Conservation (phyloP, 2,113 vertebrate species). For the rabbit (Oryctolagus cuniculus) region mOryCun1.1 NC_091437.1:157991001-157991500, state of each 20-base stretch:
- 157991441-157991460: background rate
- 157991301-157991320: too few species aligned
- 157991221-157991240: background rate
- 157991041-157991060: background rate
- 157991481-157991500: background rate
- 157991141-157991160: too few species aligned
- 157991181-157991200: background rate
- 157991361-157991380: too few species aligned
- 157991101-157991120: background rate
- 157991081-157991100: background rate
- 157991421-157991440: too few species aligned
- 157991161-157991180: background rate
- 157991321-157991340: too few species aligned
- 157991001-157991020: background rate
- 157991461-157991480: background rate
- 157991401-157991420: background rate
- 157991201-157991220: background rate
- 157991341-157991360: too few species aligned
- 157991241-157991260: too few species aligned
- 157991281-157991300: background rate
- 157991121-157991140: background rate
- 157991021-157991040: background rate
- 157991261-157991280: too few species aligned
- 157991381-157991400: background rate
- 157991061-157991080: background rate